These are phyloP conservation scores for Sebastes oblongus DNA, from an alignment of 2,797 vertebrate species.

Conservation along the genomic window DNA sequence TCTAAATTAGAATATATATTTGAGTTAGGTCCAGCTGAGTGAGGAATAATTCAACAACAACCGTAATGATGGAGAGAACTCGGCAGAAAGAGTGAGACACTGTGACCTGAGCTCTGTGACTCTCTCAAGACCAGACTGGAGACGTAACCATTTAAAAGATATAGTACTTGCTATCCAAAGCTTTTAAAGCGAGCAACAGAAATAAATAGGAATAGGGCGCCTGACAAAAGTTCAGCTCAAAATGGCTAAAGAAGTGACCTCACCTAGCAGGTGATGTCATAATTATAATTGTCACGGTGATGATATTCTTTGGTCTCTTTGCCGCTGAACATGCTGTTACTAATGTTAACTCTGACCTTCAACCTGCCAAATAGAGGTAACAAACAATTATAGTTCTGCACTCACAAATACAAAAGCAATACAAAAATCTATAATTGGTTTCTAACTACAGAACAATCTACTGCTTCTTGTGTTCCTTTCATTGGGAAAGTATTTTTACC, in stretches of 20 bases:
- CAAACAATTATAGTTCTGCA: neutral
- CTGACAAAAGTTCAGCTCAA: neutral
- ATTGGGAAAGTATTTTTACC: neutral
- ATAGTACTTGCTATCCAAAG: neutral
- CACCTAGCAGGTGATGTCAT: neutral
- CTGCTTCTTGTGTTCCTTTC: neutral
- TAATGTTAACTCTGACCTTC: neutral
- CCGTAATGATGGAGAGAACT: no score
- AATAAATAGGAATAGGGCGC: neutral
- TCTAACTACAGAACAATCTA: neutral
- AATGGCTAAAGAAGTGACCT: neutral
- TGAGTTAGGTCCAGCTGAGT: no score
- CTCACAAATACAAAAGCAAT: neutral
- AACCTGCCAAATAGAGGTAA: neutral
- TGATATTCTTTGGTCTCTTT: neutral
- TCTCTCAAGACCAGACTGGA: neutral
- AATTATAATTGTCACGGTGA: neutral
- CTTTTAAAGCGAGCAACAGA: fast-evolving
- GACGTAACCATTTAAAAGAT: neutral
- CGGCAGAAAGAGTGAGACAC: no score
- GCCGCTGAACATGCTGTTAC: neutral
- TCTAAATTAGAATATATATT: neutral
- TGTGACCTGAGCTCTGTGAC: no score
- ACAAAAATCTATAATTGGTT: neutral
- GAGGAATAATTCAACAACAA: no score